Evolutionary conservation across 2,888 invertebrate genomes (phyloP), one percentile per base, ranked within the genome.

Genomic region (Candidula unifasciata): DNA sequence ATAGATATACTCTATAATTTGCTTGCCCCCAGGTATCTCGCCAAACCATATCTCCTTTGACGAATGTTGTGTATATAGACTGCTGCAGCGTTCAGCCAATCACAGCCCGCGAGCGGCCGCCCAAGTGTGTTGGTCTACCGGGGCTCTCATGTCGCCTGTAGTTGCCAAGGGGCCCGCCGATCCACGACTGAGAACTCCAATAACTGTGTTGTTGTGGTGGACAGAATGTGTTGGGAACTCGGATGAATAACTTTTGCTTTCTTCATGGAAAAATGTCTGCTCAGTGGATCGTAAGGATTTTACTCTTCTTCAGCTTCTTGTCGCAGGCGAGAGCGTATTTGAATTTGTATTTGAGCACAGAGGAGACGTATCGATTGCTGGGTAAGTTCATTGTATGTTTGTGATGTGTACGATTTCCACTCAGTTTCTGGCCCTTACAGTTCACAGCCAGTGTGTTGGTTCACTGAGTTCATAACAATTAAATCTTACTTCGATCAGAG

Each of bases 311-410:
- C 27, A 89, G 89, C 89, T 89, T 87, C 87, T 85, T 90, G 77
- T 85, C 88, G 78, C 73, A 82, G 77, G 86, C 88, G 54, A 84
- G 85, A 82, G 87, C 88, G 71, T 87, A 91, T 84, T 86, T 92
- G 69, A 90, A 90, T 86, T 88, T 92, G 85, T 92, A 90, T 81
- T 88, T 92, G 89, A 90, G 90, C 83, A 88, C 89, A 52, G 87
- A 88, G 82, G 91, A 91, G 85, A 91, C 91, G 2, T 88, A 87
- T 76, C 87, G 90, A 86, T 85, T 92, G 82, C 86, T 92, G 64
- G 92, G 92, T 92, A 88, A 90, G 91, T 89, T 21, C 69, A 69
- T 68, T 24, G n/a, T 44, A 82, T 83, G 30, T 78, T 77, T 82
- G 57, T 57, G 73, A 73, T 64, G 68, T 66, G 27, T 5, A n/a